Evolutionary conservation across 2,797 vertebrate genomes (phyloP), one percentile per base, ranked within the genome.

Genomic region (Pterois miles): DNA sequence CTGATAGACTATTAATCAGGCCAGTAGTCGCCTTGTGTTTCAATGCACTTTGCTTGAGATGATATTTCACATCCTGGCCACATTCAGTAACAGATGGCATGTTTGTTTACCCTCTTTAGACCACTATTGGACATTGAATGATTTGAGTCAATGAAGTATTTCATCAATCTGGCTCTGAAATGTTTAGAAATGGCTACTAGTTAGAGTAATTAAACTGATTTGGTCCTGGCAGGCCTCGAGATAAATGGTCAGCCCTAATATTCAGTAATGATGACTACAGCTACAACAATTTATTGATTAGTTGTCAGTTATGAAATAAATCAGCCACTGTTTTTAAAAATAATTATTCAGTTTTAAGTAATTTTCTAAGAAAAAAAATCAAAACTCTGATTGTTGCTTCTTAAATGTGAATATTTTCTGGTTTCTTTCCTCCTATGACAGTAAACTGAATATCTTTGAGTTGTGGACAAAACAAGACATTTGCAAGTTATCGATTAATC

Each of bases 1-100:
- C 50, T 65, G 36, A 76, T 69, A 29, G 27, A 7, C 59, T 64
- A 31, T 73, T 69, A 60, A 72, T 73, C 67, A 70, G 59, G 29
- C 52, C 33, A 58, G 48, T 50, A 23, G 57, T 46, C 1, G 16
- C 65, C 38, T 66, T 33, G 54, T 69, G 5, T 48, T 73, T 54
- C 29, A 23, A 2, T 34, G 67, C 20, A 38, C 46, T 66, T 20
- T 25, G 33, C 14, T 38, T 59, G 40, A 76, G 23, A 76, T 81
- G 3, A 53, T 56, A 59, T 60, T 71, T 62, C 75, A 71, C 40
- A 65, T 71, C 2, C 40, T 13, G 6, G n/a, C 43, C 22, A 31
- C 34, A 8, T 56, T 67, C 48, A 8, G 56, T 46, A 66, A 73
- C 43, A 34, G 43, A 27, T 71, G 34, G 43, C 40, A 29, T 20